A percentile compares a stretch with the other conserved stretches of the same genome.
Conservation (phyloP, 2,113 vertebrate genomes). For the Cyanistes caeruleus region DNA sequence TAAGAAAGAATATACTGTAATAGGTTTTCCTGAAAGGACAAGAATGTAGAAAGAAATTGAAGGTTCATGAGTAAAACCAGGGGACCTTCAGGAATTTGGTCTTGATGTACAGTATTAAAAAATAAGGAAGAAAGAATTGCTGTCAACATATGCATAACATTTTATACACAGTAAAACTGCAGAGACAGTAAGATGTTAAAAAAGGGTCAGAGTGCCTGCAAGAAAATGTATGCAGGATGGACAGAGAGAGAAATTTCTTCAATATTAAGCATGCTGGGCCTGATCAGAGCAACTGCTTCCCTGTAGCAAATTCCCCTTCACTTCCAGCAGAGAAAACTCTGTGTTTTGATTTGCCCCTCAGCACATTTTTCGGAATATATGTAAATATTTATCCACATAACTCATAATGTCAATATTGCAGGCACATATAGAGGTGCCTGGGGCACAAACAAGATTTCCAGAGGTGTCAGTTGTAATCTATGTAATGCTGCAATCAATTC, state of each 20-base stretch:
- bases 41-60: not conserved
- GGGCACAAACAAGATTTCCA: not conserved
- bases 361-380: not conserved
- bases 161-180: not conserved
- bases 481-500: not conserved
- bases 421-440: not conserved
- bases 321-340: not conserved
- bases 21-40: not conserved
- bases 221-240: fast-evolving
- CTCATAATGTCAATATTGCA: not conserved
- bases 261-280: not conserved
- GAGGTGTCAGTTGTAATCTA: not conserved
- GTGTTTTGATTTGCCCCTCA: not conserved
- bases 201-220: not conserved
- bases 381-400: not conserved
- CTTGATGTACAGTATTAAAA: not conserved
- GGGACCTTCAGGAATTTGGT: not conserved
- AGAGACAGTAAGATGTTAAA: not conserved
- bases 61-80: fast-evolving
- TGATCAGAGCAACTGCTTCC: not conserved
- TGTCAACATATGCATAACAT: not conserved
- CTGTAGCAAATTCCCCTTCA: not conserved
- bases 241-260: not conserved
- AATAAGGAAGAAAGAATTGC: not conserved
- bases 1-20: not conserved